phyloP scores from a whole-genome alignment of 2,113 vertebrate species.

The Sturnira hondurensis region DNA sequence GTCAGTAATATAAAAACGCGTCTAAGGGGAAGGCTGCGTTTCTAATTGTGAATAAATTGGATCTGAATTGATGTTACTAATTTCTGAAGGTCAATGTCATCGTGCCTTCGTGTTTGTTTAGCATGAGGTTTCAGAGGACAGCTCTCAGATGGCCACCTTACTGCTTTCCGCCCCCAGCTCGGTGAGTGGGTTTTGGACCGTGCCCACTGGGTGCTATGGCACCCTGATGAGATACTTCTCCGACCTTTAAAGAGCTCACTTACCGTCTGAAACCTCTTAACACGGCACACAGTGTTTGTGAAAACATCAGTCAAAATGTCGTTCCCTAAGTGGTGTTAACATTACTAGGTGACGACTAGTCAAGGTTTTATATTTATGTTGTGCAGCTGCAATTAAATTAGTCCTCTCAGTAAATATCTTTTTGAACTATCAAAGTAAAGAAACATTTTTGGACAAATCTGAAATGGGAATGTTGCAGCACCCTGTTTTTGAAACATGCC shows the following conservation, averaged over 20 bases:
- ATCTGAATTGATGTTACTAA: not conserved
- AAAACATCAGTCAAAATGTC: not conserved
- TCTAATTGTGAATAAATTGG: not conserved
- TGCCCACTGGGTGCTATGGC: not conserved
- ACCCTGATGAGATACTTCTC: not conserved
- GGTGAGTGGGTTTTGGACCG: not conserved
- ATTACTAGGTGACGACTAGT: not conserved
- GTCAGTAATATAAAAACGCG: not conserved
- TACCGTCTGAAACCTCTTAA: not conserved
- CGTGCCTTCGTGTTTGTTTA: not conserved
- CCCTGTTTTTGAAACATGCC: not conserved
- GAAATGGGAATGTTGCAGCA: not conserved
- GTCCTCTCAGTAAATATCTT: not conserved
- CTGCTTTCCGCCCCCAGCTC: not conserved
- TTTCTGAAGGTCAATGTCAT: not conserved
- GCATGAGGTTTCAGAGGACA: not conserved
- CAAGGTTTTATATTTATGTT: not conserved
- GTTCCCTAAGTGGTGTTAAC: not conserved
- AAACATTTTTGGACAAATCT: not conserved
- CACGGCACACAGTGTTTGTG: not conserved
- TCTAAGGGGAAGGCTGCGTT: not conserved
- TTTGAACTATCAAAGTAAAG: not conserved
- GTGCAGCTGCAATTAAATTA: not conserved
- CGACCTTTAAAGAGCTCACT: not conserved
- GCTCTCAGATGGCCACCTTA: not conserved